These are phyloP conservation scores for Sebastes kiyomatsui DNA, from an alignment of 2,797 vertebrate genomes.

Conservation along the genomic window DNA sequence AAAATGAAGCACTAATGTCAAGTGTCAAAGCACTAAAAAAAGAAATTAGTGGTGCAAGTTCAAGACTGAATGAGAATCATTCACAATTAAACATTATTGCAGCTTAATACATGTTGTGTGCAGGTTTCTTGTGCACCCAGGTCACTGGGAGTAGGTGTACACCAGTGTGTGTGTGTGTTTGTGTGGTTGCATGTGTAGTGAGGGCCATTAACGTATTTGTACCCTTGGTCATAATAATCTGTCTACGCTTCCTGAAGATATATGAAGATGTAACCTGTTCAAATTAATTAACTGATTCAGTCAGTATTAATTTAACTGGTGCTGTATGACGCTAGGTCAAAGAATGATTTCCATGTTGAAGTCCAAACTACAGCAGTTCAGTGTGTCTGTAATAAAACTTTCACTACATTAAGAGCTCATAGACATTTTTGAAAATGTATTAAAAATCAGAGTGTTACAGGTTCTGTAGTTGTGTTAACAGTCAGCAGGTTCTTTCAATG, in stretches of 20 bases:
- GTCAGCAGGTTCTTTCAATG: background rate
- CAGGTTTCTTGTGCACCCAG: background rate
- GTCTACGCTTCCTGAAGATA: background rate
- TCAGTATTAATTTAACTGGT: background rate
- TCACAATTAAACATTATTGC: too few species aligned
- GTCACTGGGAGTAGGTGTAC: background rate
- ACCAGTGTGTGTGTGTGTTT: background rate
- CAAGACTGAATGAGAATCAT: background rate
- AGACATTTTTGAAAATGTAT: background rate
- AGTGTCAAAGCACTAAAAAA: background rate
- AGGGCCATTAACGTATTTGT: background rate
- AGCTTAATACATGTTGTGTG: background rate
- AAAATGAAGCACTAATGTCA: background rate
- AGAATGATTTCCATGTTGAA: background rate
- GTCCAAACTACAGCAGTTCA: background rate
- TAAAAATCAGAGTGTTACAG: background rate
- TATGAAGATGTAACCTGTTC: background rate
- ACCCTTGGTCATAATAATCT: background rate
- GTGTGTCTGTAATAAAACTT: background rate
- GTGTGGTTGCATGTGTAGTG: background rate
- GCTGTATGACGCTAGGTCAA: background rate
- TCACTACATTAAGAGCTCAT: background rate
- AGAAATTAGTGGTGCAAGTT: background rate
- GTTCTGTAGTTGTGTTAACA: background rate
- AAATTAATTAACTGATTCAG: background rate